These are phyloP conservation scores for Mya arenaria DNA, from an alignment of 1,140 invertebrate species.

Conservation along the genomic window DNA sequence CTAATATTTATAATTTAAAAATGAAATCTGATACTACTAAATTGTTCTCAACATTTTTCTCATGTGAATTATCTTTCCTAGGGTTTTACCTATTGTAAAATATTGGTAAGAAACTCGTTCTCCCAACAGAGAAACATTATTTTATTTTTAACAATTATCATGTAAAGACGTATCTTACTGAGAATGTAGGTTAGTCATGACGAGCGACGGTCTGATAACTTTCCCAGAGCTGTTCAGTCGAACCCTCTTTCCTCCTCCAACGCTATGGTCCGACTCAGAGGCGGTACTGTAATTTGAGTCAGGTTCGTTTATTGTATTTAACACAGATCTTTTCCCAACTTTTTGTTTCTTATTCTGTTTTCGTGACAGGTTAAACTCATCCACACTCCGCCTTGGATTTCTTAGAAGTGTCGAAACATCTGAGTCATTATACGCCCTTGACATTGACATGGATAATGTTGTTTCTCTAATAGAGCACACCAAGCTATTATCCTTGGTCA, in stretches of 20 bases:
- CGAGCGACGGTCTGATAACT: slow-evolving; percentile 63
- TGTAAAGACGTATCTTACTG: slow-evolving; percentile 61
- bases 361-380: slow-evolving; percentile 64
- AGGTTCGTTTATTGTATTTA: not conserved
- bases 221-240: slow-evolving; percentile 16
- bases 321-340: not conserved
- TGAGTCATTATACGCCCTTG: slow-evolving; percentile 61
- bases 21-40: no score
- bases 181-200: slow-evolving; percentile 76
- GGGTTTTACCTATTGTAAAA: no score
- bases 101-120: no score
- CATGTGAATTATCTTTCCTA: no score
- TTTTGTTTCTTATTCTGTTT: slow-evolving; percentile 14
- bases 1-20: no score
- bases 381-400: slow-evolving; percentile 64
- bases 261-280: slow-evolving; percentile 17
- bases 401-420: slow-evolving; percentile 44
- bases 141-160: not conserved
- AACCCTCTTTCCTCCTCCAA: not conserved
- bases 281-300: not conserved
- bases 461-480: slow-evolving; percentile 45
- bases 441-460: slow-evolving; percentile 65
- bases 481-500: slow-evolving; percentile 43
- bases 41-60: no score
- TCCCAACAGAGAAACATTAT: not conserved